phyloP scores from a whole-genome alignment of 2,888 invertebrate species.

The Dynastes hyllus region DNA sequence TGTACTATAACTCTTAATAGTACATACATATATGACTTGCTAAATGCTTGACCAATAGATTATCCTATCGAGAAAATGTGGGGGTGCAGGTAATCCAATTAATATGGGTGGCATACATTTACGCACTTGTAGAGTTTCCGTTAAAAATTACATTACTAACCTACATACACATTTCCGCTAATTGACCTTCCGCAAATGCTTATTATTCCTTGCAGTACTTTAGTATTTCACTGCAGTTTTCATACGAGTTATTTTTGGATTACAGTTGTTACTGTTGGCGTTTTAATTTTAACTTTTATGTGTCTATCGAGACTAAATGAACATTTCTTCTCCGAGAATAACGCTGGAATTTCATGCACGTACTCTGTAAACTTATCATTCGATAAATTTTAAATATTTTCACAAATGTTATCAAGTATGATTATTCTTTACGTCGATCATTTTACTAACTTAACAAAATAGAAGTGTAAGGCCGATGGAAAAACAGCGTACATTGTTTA shows the following conservation, averaged over 20 bases:
- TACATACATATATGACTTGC: too few species aligned
- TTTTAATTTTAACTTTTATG: conserved; percentile 8
- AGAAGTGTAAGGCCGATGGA: too few species aligned
- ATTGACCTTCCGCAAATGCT: conserved; percentile 16
- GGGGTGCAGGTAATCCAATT: not conserved
- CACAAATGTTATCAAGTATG: too few species aligned
- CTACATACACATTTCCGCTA: conserved; percentile 9
- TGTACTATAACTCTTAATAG: too few species aligned
- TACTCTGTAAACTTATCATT: too few species aligned
- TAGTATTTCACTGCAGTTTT: conserved; percentile 26
- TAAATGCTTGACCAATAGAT: too few species aligned
- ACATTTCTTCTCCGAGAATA: not conserved
- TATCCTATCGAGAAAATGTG: too few species aligned
- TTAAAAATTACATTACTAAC: conserved; percentile 21
- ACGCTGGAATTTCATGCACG: too few species aligned
- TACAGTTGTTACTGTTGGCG: conserved; percentile 15
- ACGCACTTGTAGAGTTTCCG: conserved; percentile 7
- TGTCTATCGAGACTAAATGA: not conserved
- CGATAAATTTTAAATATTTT: too few species aligned
- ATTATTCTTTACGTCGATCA: too few species aligned
- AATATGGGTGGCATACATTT: not conserved
- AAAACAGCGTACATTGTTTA: too few species aligned
- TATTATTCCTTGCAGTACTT: conserved; percentile 16
- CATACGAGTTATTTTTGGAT: conserved; percentile 30
- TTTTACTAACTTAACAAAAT: too few species aligned